These are phyloP conservation scores for Chalcis sispes DNA, from an alignment of 2,888 invertebrate genomes.

Conservation along the genomic window DNA sequence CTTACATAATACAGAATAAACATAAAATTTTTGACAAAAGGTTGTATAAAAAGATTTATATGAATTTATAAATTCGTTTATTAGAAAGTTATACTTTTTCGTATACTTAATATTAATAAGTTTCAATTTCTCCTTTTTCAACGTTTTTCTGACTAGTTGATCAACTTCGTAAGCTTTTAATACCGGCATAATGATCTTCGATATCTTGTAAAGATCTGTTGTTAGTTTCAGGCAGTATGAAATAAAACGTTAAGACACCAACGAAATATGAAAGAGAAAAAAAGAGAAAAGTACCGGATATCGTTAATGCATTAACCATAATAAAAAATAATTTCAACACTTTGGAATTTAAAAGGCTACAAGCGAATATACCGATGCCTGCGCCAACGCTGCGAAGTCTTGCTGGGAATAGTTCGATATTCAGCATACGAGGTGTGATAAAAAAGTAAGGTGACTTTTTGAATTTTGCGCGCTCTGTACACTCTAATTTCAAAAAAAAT, in stretches of 20 bases:
- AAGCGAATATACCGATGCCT: constrained; percentile 7
- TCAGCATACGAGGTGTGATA: too few relatives aligned
- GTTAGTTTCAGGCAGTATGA: constrained; percentile 21
- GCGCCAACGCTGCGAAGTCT: constrained; percentile 6
- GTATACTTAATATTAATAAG: too few relatives aligned
- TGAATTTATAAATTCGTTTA: too few relatives aligned
- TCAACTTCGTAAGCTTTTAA: not conserved
- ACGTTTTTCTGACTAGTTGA: not conserved
- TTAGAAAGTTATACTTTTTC: too few relatives aligned
- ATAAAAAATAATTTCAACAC: not conserved
- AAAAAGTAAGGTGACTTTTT: too few relatives aligned
- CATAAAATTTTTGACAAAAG: too few relatives aligned
- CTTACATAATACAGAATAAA: too few relatives aligned
- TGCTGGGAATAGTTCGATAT: constrained; percentile 11
- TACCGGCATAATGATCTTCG: constrained; percentile 2
- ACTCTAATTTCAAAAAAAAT: too few relatives aligned
- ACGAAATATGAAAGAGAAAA: not conserved
- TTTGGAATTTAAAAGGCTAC: not conserved
- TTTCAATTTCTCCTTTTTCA: not conserved
- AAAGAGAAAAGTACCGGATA: not conserved
- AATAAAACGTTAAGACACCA: not conserved
- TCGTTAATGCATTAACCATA: not conserved
- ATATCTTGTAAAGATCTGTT: constrained; percentile 16
- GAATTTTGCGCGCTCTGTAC: too few relatives aligned
- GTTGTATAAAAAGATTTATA: too few relatives aligned